Evolutionary conservation across 2,797 vertebrate genomes (phyloP), one percentile per base, ranked within the genome.

Genomic region (Miichthys miiuy): DNA sequence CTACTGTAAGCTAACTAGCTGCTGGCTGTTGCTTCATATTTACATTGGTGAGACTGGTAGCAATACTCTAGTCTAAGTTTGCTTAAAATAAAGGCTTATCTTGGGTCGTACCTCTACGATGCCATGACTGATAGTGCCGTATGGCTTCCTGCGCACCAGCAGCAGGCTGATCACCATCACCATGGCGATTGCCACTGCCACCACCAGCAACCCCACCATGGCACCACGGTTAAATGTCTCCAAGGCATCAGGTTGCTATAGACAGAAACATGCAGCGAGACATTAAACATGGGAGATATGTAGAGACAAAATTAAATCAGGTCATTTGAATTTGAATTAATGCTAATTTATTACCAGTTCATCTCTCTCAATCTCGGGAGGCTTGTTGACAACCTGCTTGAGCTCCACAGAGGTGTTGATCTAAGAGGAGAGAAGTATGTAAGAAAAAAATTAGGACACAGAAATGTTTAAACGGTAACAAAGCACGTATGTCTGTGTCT

Each of bases 111-210:
- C 97, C 96, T 97, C 97, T 44, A 98, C 96, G 30, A 98, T 97
- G 54, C 97, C 97, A 0, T 98, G 97, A 83, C 97, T 98, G 93
- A 98, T 98, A 7, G 96, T 95, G 78, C 97, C 97, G 2, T 97
- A 97, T 4, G 97, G 97, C 90, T 97, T 97, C 88, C 97, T 95
- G 85, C 95, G 96, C 82, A 97, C 96, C 67, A 97, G 90, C 72
- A 98, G 93, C 91, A 98, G 94, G 84, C 97, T 94, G 83, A 98
- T 96, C 20, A 97, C 92, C 77, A 98, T 96, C 80, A 98, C 96
- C 95, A 97, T 97, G 63, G 96, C 96, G 1, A 97, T 97, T 0
- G 97, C 97, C 1, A 97, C 97, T 0, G 97, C 97, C 51, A 98
- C 95, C 65, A 98, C 96, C 77, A 98, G 92, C 86, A 98, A 90